Percentiles rank a stretch among this genome's conserved stretches.
phyloP scores from a whole-genome alignment of 1,140 invertebrate genomes.

The Leptopilina clavipes region DNA sequence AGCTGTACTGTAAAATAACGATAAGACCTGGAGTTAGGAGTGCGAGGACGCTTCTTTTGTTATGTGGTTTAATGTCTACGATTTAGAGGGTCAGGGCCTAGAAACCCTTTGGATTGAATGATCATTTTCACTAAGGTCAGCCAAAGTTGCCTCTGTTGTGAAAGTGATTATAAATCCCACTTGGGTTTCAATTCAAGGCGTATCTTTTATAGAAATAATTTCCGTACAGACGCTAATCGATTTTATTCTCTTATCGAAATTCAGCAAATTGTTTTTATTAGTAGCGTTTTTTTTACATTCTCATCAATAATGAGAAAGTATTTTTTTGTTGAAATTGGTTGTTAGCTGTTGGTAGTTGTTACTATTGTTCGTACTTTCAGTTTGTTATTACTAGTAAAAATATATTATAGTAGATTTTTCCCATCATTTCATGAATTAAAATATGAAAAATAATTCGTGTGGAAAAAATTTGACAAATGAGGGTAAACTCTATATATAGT shows the following conservation, averaged over 20 bases:
- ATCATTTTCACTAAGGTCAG: constrained; percentile 16
- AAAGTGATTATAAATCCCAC: constrained; percentile 5
- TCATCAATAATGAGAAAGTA: too few relatives aligned
- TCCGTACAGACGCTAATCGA: not conserved
- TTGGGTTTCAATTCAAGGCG: not conserved
- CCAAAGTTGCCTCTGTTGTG: not conserved
- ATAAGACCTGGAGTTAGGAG: not conserved
- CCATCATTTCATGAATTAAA: too few relatives aligned
- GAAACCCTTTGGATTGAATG: constrained; percentile 25
- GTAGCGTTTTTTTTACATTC: too few relatives aligned
- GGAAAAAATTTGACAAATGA: constrained; percentile 1
- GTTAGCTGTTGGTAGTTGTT: too few relatives aligned
- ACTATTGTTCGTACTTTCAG: too few relatives aligned
- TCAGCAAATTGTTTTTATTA: too few relatives aligned
- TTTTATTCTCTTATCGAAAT: not conserved
- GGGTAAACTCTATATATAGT: not conserved
- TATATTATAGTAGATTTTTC: too few relatives aligned
- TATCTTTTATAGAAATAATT: not conserved
- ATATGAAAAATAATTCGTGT: not conserved
- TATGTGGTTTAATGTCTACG: constrained; percentile 6
- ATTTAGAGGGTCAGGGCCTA: constrained; percentile 18
- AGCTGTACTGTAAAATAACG: constrained; percentile 3
- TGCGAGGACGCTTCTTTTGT: constrained; percentile 6
- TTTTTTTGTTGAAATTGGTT: too few relatives aligned
- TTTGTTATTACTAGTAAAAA: too few relatives aligned